Percentiles rank a stretch among this genome's conserved stretches.
Evolutionary conservation across 2,797 vertebrate species (phyloP).

Genomic region (Megalops cyprinoides): DNA sequence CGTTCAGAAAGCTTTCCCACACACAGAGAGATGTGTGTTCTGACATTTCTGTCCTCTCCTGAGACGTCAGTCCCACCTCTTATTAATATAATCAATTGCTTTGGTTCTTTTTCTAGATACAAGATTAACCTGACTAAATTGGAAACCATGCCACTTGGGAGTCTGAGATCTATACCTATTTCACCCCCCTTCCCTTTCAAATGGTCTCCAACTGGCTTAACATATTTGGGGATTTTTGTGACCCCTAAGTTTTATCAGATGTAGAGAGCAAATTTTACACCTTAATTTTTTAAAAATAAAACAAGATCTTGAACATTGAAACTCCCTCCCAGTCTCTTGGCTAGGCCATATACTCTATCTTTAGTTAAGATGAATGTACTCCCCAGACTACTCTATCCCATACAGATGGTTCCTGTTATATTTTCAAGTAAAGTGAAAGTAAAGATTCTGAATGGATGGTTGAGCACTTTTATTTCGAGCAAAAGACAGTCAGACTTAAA

Average conservation of each 20-base stretch:
- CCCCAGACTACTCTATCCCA: not conserved
- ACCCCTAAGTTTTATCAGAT: not conserved
- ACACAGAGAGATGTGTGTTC: not conserved
- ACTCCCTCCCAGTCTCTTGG: not conserved
- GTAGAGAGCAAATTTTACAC: not conserved
- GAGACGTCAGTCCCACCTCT: not conserved
- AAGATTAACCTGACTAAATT: not conserved
- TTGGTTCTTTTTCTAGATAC: not conserved
- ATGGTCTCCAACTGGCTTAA: not conserved
- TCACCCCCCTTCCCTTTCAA: not conserved
- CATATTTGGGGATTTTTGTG: not conserved
- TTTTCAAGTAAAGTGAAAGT: not conserved
- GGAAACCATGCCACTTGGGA: not conserved
- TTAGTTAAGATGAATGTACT: not conserved
- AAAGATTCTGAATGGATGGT: not conserved
- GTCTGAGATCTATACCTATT: not conserved
- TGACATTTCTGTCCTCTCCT: too few species aligned
- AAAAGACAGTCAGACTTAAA: too few species aligned
- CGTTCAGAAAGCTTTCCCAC: not conserved
- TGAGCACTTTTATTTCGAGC: not conserved
- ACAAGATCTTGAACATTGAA: not conserved
- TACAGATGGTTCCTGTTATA: not conserved
- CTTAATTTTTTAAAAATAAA: not conserved
- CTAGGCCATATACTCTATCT: not conserved
- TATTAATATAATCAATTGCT: not conserved